Conservation (phyloP, 2,888 invertebrate species). For the Psococerastis gibbosa region DNA sequence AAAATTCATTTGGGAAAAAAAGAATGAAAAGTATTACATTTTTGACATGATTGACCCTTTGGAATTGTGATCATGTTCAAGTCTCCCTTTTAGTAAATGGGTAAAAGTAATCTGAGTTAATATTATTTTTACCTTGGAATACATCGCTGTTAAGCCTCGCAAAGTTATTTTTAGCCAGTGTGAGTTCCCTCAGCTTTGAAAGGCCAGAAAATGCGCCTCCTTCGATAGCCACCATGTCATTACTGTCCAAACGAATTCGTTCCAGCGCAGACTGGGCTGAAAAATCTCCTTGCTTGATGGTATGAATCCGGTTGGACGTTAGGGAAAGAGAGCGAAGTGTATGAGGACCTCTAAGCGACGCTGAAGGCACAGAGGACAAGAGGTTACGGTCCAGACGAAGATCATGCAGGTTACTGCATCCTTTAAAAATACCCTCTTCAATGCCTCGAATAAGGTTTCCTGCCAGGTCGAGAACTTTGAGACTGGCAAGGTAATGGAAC, state of each 20-base stretch:
- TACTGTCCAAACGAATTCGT: constrained; percentile 58
- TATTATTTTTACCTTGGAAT: constrained; percentile 41
- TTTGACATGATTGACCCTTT: no score
- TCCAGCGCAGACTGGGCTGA: constrained; percentile 47
- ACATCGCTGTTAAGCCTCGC: constrained; percentile 68
- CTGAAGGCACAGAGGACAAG: constrained; percentile 51
- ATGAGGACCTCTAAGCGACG: constrained; percentile 63
- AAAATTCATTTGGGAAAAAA: no score
- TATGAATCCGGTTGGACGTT: constrained; percentile 49
- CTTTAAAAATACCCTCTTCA: constrained; percentile 72
- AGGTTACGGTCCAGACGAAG: constrained; percentile 65
- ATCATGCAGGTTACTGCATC: constrained; percentile 61
- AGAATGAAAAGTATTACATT: no score
- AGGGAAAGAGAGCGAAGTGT: constrained; percentile 52
- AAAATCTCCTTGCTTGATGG: constrained; percentile 47
- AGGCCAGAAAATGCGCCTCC: constrained; percentile 54
- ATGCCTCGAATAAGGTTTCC: constrained; percentile 64
- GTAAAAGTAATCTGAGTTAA: no score
- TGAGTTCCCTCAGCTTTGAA: constrained; percentile 43
- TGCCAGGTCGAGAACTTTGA: constrained; percentile 57
- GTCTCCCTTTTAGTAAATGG: no score
- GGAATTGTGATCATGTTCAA: no score
- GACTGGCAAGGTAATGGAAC: constrained; percentile 51
- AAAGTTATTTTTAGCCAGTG: constrained; percentile 58
- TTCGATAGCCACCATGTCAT: constrained; percentile 55